Evolutionary conservation across 2,888 invertebrate species (phyloP).

Genomic region (Apamea sordens): DNA sequence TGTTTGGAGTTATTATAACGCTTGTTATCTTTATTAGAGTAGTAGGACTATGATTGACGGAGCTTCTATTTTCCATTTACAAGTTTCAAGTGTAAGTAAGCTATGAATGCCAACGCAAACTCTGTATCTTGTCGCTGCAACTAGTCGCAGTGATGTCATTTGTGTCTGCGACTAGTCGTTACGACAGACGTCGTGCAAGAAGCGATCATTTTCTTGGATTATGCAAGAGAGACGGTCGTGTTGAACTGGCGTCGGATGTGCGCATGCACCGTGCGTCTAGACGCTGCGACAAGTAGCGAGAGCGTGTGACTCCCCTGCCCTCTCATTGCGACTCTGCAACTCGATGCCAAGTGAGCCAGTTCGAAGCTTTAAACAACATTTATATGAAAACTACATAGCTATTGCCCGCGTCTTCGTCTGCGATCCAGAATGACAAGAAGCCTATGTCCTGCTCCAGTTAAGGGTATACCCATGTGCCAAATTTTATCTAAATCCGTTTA

Average conservation of each 20-base stretch:
- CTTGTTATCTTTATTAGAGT: not conserved
- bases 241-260: not conserved
- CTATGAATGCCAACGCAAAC: not conserved
- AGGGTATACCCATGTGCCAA: too few relatives aligned
- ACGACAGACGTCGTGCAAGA: not conserved
- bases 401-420: too few relatives aligned
- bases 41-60: not conserved
- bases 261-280: not conserved
- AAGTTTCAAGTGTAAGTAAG: not conserved
- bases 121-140: not conserved
- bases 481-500: too few relatives aligned
- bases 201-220: not conserved
- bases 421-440: too few relatives aligned
- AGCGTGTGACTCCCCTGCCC: not conserved
- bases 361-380: not conserved
- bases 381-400: not conserved
- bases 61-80: not conserved
- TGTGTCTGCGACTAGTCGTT: not conserved
- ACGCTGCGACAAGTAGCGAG: not conserved
- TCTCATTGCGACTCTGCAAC: not conserved
- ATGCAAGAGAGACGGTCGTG: not conserved
- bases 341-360: not conserved
- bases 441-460: too few relatives aligned
- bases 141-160: not conserved
- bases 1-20: slow-evolving; percentile 2